These are phyloP conservation scores for Thereva unica DNA, from an alignment of 2,888 invertebrate genomes.

Conservation along the genomic window DNA sequence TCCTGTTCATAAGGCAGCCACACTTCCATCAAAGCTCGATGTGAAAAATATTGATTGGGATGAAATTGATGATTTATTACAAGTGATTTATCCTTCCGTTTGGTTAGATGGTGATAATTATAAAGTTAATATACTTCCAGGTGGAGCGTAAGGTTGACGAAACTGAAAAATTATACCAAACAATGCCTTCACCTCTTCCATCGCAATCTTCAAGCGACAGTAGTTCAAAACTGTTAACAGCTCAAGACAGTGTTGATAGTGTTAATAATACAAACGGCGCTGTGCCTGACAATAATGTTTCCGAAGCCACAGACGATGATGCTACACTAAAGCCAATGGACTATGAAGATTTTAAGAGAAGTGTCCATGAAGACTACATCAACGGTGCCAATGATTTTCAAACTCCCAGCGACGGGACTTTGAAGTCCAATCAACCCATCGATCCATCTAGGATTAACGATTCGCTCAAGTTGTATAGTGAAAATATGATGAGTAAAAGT, in stretches of 20 bases:
- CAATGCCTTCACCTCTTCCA: constrained; percentile 69
- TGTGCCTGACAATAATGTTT: constrained; percentile 40
- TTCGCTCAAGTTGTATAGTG: constrained; percentile 58
- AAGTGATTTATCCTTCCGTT: constrained; percentile 48
- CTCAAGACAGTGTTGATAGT: constrained; percentile 44
- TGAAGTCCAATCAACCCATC: constrained; percentile 59
- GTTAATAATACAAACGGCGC: constrained; percentile 7
- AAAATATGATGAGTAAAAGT: constrained; percentile 58
- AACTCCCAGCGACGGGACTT: constrained; percentile 53
- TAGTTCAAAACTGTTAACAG: constrained; percentile 51
- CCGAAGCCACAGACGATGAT: constrained; percentile 45
- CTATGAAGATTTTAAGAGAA: constrained; percentile 57
- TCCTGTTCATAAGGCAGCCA: constrained; percentile 53
- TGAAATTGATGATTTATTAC: constrained; percentile 70
- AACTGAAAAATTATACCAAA: constrained; percentile 69
- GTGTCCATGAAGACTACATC: constrained; percentile 56
- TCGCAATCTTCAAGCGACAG: constrained; percentile 56
- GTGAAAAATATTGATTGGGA: constrained; percentile 71
- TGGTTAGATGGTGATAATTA: constrained; percentile 30
- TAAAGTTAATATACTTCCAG: constrained; percentile 37
- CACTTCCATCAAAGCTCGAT: constrained; percentile 70
- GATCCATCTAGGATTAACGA: constrained; percentile 60
- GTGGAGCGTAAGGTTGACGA: constrained; percentile 69
- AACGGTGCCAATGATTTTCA: constrained; percentile 57
- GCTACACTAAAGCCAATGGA: constrained; percentile 58